A percentile compares a stretch with the other conserved stretches of the same genome.
Evolutionary conservation across 2,113 vertebrate species (phyloP).

Genomic region (Ctenodactylus gundi): DNA sequence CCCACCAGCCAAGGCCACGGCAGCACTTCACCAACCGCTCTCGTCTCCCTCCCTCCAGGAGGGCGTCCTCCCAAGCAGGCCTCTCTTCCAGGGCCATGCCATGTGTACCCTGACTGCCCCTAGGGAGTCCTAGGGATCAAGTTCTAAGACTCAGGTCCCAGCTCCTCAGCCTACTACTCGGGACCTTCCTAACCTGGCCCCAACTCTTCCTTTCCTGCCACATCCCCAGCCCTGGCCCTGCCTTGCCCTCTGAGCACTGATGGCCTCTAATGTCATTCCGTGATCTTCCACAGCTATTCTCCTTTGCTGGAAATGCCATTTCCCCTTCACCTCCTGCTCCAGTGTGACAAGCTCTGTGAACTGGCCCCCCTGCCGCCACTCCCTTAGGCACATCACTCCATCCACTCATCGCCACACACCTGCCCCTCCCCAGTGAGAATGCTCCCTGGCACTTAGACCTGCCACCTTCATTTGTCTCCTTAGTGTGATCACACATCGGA

Average conservation of each 20-base stretch:
- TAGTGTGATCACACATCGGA: not conserved
- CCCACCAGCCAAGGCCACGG: not conserved
- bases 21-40: fast-evolving
- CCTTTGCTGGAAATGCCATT: too few species aligned
- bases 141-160: not conserved
- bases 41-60: not conserved
- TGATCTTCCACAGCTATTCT: fast-evolving
- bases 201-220: not conserved
- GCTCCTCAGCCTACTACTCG: not conserved
- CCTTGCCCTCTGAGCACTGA: not conserved
- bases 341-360: too few species aligned
- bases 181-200: not conserved
- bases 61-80: not conserved
- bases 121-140: not conserved
- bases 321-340: too few species aligned
- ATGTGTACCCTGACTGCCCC: too few species aligned
- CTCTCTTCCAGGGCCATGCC: not conserved
- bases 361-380: too few species aligned
- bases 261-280: not conserved
- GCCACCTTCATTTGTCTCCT: too few species aligned
- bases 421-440: fast-evolving
- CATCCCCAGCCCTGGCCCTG: not conserved
- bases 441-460: fast-evolving
- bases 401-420: too few species aligned
- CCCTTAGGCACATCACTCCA: too few species aligned